Conservation (phyloP, 2,797 vertebrate species). For the Siniperca scherzeri region DNA sequence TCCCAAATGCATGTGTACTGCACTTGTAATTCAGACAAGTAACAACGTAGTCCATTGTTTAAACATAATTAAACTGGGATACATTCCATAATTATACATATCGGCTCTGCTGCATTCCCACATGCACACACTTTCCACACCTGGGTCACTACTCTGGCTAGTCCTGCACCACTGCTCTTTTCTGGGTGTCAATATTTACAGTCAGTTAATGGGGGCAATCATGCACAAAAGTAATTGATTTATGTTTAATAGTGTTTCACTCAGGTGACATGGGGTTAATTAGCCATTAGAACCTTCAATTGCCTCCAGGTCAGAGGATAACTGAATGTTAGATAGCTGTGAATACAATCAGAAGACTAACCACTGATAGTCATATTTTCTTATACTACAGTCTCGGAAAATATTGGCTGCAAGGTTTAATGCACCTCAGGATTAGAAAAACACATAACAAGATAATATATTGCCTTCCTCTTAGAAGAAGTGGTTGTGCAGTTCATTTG, state of each 20-base stretch:
- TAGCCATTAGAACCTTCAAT: constrained; percentile 71
- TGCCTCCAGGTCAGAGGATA: constrained; percentile 64
- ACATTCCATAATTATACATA: constrained; percentile 38
- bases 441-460: constrained; percentile 9
- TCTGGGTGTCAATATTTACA: constrained; percentile 69
- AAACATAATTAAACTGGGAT: constrained; percentile 53
- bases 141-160: constrained; percentile 37
- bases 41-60: constrained; percentile 50
- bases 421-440: constrained; percentile 25
- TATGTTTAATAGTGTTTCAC: constrained; percentile 71
- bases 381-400: not conserved
- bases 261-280: constrained; percentile 78
- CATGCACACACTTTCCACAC: constrained; percentile 9
- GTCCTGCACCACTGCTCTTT: constrained; percentile 23
- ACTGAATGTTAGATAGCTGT: constrained; percentile 55
- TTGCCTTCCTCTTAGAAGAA: constrained; percentile 14
- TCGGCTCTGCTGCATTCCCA: constrained; percentile 23
- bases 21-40: constrained; percentile 41
- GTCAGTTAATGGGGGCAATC: constrained; percentile 62
- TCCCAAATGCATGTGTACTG: constrained; percentile 32
- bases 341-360: constrained; percentile 65
- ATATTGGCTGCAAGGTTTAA: constrained; percentile 1
- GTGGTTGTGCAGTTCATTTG: constrained; percentile 37
- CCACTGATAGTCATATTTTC: constrained; percentile 39
- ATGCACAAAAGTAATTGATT: constrained; percentile 80